phyloP scores from a whole-genome alignment of 2,888 invertebrate species.

The Pseudolycoriella hygida region DNA sequence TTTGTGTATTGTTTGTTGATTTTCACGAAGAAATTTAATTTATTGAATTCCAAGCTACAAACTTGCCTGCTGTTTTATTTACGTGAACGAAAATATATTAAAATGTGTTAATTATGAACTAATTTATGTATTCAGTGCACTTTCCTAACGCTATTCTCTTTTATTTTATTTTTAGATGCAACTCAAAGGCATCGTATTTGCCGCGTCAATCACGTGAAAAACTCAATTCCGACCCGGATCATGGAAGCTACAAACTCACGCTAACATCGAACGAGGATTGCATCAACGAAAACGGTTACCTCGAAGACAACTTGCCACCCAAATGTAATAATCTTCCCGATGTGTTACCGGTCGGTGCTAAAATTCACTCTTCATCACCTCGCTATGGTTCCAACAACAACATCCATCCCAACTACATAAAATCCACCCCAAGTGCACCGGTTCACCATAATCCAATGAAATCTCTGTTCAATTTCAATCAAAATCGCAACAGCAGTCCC shows the following conservation, averaged over 20 bases:
- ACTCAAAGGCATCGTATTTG: conserved; percentile 60
- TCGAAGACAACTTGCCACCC: conserved; percentile 10
- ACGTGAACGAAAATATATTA: too few species aligned
- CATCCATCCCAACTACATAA: conserved; percentile 11
- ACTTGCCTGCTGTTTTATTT: too few species aligned
- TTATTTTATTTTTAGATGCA: conserved; percentile 40
- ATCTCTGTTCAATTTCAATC: conserved; percentile 18
- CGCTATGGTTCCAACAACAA: conserved; percentile 25
- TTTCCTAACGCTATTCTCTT: too few species aligned
- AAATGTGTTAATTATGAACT: too few species aligned
- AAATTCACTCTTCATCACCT: conserved; percentile 20
- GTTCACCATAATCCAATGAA: conserved; percentile 20
- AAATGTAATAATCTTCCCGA: conserved; percentile 33
- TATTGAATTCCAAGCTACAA: too few species aligned
- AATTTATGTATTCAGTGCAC: too few species aligned
- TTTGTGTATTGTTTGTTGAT: too few species aligned
- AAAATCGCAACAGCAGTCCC: conserved; percentile 13
- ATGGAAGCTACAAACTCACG: conserved; percentile 56
- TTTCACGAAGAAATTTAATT: too few species aligned
- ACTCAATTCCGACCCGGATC: conserved; percentile 45
- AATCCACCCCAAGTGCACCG: conserved; percentile 23
- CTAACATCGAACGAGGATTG: conserved; percentile 44
- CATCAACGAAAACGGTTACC: conserved; percentile 13
- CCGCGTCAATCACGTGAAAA: conserved; percentile 44
- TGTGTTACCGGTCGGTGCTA: conserved; percentile 36